Conservation (phyloP, 1,140 invertebrate species). For the Venturia canescens region DNA sequence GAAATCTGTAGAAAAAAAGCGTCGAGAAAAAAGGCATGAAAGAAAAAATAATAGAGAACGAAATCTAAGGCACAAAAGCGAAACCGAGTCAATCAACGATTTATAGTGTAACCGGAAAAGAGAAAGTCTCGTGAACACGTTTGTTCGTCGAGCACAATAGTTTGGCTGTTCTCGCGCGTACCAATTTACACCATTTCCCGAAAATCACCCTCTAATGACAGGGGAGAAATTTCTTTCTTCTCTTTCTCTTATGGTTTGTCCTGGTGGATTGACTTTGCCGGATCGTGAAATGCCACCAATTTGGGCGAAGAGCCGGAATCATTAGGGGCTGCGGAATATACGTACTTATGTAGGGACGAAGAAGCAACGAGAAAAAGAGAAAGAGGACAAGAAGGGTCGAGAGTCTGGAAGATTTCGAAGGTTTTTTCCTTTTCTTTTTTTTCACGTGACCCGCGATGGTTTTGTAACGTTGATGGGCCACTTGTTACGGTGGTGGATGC, state of each 20-base stretch:
- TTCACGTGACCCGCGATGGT: constrained; percentile 51
- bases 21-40: too few species aligned
- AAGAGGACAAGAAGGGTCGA: background rate
- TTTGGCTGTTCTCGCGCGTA: constrained; percentile 36
- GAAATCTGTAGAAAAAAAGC: too few species aligned
- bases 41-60: too few species aligned
- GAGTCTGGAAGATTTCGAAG: constrained; percentile 30
- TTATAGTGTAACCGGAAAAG: constrained; percentile 11
- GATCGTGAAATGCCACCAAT: constrained; percentile 50
- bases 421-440: constrained; percentile 43
- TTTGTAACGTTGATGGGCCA: constrained; percentile 64
- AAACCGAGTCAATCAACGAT: background rate
- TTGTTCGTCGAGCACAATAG: background rate
- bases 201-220: constrained; percentile 60
- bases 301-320: constrained; percentile 50
- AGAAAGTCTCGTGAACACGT: background rate
- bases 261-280: constrained; percentile 8
- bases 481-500: constrained; percentile 67
- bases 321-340: constrained; percentile 47
- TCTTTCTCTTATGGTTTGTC: constrained; percentile 11
- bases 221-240: constrained; percentile 50
- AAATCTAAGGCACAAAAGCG: too few species aligned
- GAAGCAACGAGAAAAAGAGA: background rate
- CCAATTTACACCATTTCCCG: constrained; percentile 56
- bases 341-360: constrained; percentile 25